Evolutionary conservation across 2,888 invertebrate species (phyloP).

Genomic region (Laothoe populi): DNA sequence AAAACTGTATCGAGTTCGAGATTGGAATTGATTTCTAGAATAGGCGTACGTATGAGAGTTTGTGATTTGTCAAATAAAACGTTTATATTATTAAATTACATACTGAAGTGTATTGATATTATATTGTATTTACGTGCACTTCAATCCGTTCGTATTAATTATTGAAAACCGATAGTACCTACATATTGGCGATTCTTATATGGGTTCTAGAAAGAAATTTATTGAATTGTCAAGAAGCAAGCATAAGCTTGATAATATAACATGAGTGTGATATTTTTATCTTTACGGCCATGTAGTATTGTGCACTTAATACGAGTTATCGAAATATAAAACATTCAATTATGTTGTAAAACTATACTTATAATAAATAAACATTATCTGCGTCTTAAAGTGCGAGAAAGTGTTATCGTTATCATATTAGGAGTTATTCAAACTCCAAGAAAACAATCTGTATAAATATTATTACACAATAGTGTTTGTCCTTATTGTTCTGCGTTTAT

Average conservation of each 20-base stretch:
- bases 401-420: slow-evolving; percentile 12
- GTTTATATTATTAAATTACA: too few relatives aligned
- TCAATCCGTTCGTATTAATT: too few relatives aligned
- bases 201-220: too few relatives aligned
- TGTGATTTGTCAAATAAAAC: too few relatives aligned
- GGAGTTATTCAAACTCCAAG: slow-evolving; percentile 1
- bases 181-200: background rate
- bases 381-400: background rate
- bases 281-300: background rate
- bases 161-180: too few relatives aligned
- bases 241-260: too few relatives aligned
- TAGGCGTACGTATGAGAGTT: too few relatives aligned
- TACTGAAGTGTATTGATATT: too few relatives aligned
- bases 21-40: too few relatives aligned
- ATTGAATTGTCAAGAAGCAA: background rate
- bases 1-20: too few relatives aligned
- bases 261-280: background rate
- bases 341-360: background rate
- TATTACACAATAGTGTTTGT: slow-evolving; percentile 27
- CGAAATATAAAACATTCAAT: background rate
- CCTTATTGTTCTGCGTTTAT: slow-evolving; percentile 43
- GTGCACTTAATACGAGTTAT: background rate
- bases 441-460: slow-evolving; percentile 24
- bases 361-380: background rate
- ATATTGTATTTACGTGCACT: too few relatives aligned